phyloP scores from a whole-genome alignment of 2,113 vertebrate species.

The Uria aalge region DNA sequence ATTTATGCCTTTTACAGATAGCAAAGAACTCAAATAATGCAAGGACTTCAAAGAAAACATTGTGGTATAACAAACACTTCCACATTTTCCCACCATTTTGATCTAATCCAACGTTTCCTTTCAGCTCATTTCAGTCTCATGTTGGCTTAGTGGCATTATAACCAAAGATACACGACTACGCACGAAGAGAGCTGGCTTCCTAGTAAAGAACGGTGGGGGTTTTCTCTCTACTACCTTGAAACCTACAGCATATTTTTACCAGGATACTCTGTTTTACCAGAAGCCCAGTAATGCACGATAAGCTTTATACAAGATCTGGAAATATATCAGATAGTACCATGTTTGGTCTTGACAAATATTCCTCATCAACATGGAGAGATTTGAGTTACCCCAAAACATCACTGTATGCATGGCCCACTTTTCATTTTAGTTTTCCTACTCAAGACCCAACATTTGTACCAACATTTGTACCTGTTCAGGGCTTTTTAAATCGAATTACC shows the following conservation, averaged over 20 bases:
- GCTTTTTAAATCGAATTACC: not conserved
- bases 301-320: not conserved
- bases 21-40: not conserved
- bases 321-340: not conserved
- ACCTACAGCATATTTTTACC: not conserved
- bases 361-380: not conserved
- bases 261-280: not conserved
- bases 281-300: not conserved
- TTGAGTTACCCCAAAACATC: not conserved
- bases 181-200: not conserved
- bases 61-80: not conserved
- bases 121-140: not conserved
- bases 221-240: not conserved
- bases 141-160: not conserved
- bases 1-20: not conserved
- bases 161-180: not conserved
- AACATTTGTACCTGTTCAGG: not conserved
- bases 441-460: not conserved
- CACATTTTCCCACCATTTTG: not conserved
- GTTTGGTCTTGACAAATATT: not conserved
- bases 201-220: not conserved
- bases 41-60: not conserved
- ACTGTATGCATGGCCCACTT: not conserved
- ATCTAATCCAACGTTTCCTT: not conserved
- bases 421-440: not conserved